These are phyloP conservation scores for Adelphocoris suturalis DNA, from an alignment of 2,888 invertebrate genomes.

Conservation along the genomic window DNA sequence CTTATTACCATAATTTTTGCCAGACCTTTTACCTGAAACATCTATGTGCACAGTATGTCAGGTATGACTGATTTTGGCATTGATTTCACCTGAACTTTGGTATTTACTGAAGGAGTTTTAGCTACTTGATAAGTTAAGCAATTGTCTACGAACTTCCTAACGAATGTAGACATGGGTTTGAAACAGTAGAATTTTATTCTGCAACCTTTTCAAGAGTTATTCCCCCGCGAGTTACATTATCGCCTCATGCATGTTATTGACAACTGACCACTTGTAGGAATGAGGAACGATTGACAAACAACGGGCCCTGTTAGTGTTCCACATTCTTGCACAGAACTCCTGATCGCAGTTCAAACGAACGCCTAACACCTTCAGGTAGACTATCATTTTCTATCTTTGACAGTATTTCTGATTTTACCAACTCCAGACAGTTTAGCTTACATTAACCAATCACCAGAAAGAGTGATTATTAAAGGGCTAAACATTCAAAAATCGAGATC, in stretches of 20 bases:
- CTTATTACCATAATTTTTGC: slow-evolving; percentile 74
- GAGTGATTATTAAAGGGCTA: not conserved
- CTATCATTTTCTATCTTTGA: slow-evolving; percentile 16
- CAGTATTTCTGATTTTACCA: not conserved
- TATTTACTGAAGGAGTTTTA: slow-evolving; percentile 76
- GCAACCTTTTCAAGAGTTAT: slow-evolving; percentile 53
- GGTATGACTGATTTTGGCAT: slow-evolving; percentile 76
- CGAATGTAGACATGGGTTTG: slow-evolving; percentile 72
- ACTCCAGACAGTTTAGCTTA: slow-evolving; percentile 9
- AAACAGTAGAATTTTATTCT: slow-evolving; percentile 61
- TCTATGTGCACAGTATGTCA: slow-evolving; percentile 77
- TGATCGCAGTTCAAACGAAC: slow-evolving; percentile 61
- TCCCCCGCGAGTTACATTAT: slow-evolving; percentile 27
- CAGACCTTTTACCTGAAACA: slow-evolving; percentile 76
- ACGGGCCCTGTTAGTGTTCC: slow-evolving; percentile 72
- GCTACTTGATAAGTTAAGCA: slow-evolving; percentile 77
- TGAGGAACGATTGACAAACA: slow-evolving; percentile 51
- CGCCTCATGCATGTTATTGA: slow-evolving; percentile 2
- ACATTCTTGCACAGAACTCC: slow-evolving; percentile 73
- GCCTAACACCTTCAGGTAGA: too few species aligned
- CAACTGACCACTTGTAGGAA: slow-evolving; percentile 75
- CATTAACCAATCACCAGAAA: slow-evolving; percentile 50
- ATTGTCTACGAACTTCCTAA: slow-evolving; percentile 77
- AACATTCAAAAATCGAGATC: too few species aligned
- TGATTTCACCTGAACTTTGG: slow-evolving; percentile 77